Evolutionary conservation across 2,113 vertebrate species (phyloP), one percentile per base, ranked within the genome.

Genomic region (Indicator indicator): DNA sequence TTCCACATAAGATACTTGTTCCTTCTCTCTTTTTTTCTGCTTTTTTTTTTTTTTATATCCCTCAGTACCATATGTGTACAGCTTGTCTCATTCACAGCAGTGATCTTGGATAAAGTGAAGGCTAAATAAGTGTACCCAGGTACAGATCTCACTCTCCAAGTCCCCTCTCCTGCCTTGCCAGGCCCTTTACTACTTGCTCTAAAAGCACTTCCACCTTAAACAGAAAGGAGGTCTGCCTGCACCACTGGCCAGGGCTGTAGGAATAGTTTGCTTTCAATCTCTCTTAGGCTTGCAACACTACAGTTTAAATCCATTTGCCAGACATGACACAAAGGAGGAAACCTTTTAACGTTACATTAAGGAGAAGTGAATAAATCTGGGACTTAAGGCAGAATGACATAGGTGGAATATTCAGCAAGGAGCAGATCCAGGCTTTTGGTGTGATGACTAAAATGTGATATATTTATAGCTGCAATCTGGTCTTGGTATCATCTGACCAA

Each of bases 401-500:
- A 79, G 28, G 33, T 71, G 64, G 32, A 54, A 91, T 56, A 56
- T 30, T 52, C 91, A 56, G 71, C 89, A 76, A 76, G 44, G 81
- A 85, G 77, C 67, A 88, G 65, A 76, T 5, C 18, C 2, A 0
- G 24, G 18, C 40, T 87, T 65, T 27, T 36, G 89, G 70, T 0
- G 4, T 9, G 33, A 46, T 6, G 7, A 77, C 60, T 24, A 54
- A 55, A 91, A 58, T 17, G 59, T 9, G 54, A 3, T 33, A 5
- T 83, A 80, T 87, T 94, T 91, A 94, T 60, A 89, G 71, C 78
- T 77, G 81, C 52, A 38, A 63, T 15, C 50, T 38, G 78, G 60
- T 82, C 42, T 91, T 77, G 75, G 18, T 54, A 59, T 18, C 89
- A 63, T 50, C 89, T 86, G 94, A 56, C 10, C 0, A 0, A 16